phyloP scores from a whole-genome alignment of 2,113 vertebrate species.

The Micromys minutus region DNA sequence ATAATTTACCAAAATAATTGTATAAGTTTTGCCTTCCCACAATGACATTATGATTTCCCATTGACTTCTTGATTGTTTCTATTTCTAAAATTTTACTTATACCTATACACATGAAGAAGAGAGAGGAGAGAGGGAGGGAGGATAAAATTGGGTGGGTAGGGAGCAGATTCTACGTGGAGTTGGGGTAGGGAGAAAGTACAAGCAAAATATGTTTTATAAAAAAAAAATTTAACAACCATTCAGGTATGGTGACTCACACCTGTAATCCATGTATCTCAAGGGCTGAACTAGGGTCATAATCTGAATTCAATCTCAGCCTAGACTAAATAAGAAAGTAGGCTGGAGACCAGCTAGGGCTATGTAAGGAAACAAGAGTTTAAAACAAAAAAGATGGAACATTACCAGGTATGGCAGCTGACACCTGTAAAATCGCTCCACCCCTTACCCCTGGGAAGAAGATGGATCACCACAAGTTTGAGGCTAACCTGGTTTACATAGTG shows the following conservation, averaged over 20 bases:
- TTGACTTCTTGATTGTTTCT: neutral
- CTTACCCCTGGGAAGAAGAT: neutral
- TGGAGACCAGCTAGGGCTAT: neutral
- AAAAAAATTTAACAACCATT: neutral
- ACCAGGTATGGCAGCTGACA: neutral
- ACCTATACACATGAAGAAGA: neutral
- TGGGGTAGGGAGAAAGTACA: neutral
- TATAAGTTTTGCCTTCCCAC: neutral
- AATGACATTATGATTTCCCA: neutral
- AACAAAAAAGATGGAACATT: neutral
- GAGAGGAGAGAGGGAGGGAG: neutral
- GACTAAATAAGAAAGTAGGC: neutral
- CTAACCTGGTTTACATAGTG: neutral
- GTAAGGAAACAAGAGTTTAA: neutral
- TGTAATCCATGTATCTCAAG: neutral
- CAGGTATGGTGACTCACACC: neutral
- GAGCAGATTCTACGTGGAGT: neutral
- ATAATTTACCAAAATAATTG: constrained; percentile 27
- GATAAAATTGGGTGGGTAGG: neutral
- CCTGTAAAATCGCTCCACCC: neutral
- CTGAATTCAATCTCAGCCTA: neutral
- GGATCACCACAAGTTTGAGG: neutral
- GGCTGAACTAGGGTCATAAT: neutral
- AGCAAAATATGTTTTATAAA: neutral
- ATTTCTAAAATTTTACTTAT: neutral